Conservation (phyloP, 1,140 invertebrate genomes). For the Agrilus planipennis region DNA sequence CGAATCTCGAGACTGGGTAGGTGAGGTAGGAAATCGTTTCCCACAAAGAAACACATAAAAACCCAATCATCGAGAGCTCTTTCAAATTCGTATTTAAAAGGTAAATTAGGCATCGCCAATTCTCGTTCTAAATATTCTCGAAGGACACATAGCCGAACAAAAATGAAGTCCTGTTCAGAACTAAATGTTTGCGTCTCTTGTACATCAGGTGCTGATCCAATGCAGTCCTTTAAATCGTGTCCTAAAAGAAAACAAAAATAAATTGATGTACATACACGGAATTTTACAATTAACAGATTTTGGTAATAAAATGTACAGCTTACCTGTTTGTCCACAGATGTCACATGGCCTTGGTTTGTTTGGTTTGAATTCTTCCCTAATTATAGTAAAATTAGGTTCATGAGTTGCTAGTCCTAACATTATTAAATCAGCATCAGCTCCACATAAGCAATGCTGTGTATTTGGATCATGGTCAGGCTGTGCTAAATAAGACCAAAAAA, state of each 20-base stretch:
- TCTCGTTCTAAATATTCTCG: constrained; percentile 92
- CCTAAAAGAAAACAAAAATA: constrained; percentile 37
- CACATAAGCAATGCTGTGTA: constrained; percentile 94
- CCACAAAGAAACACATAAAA: constrained; percentile 99
- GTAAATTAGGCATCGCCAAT: constrained; percentile 83
- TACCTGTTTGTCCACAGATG: constrained; percentile 86
- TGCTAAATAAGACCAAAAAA: constrained; percentile 39
- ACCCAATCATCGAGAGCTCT: constrained; percentile 96
- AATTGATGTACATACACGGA: neutral
- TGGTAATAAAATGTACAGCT: constrained; percentile 13
- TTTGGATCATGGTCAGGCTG: constrained; percentile 96
- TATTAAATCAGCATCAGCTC: constrained; percentile 97
- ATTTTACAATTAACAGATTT: too few species aligned
- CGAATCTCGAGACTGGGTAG: constrained; percentile 96
- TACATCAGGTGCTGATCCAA: constrained; percentile 39
- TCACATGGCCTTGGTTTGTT: constrained; percentile 95
- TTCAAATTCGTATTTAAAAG: constrained; percentile 85
- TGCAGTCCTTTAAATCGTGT: constrained; percentile 94
- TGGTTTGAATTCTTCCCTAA: constrained; percentile 96
- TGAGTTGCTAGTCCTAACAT: constrained; percentile 98
- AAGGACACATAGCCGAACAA: constrained; percentile 83
- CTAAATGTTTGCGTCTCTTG: constrained; percentile 35
- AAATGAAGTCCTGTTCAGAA: constrained; percentile 72
- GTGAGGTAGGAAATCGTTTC: constrained; percentile 99
- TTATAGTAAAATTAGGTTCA: constrained; percentile 97